Evolutionary conservation across 2,888 invertebrate genomes (phyloP), one percentile per base, ranked within the genome.

Genomic region (Philopedon plagiatum): DNA sequence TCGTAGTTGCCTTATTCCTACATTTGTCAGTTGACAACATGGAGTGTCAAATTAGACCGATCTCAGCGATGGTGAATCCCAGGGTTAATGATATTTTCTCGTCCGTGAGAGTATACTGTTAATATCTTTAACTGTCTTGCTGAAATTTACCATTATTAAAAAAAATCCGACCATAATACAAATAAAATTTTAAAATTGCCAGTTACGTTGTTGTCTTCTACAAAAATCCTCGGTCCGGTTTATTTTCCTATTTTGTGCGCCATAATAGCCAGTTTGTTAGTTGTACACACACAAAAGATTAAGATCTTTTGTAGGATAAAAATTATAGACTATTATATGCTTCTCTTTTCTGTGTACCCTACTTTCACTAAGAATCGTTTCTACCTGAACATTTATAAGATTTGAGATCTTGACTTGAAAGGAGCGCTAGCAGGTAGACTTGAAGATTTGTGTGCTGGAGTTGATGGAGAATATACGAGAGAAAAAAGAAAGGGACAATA

Each of bases 341-440:
- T 32, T 63, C 58, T 57, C 56, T 54, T 70, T 70, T 70, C 69
- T 63, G 49, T 63, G 49, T 70, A 70, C 57, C 69, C 63, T 70
- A 70, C 69, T 70, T 70, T 70, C 69, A 63, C 69, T 70, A 37
- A 26, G 56, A 62, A 32, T 21, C 18, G 46, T 57, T 70, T 70
- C 69, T 70, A 70, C 69, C 69, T 70, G 69, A 56, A 57, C 46
- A 49, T 57, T 46, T 57, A 39, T 51, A 58, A 56, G 63, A 63
- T 63, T 63, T 51, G 11, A 65, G 29, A 37, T 56, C 57, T 56
- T 18, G 46, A 32, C 46, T 61, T 37, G 49, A 26, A 44, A 56
- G 58, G 41, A 58, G 46, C 58, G n/a, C 15, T n/a, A n/a, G 49
- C 44, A 57, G 66, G 66, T 66, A 66, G 19, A 54, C 15, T 49